These are phyloP conservation scores for Philopedon plagiatum DNA, from an alignment of 2,888 invertebrate genomes.

Conservation along the genomic window DNA sequence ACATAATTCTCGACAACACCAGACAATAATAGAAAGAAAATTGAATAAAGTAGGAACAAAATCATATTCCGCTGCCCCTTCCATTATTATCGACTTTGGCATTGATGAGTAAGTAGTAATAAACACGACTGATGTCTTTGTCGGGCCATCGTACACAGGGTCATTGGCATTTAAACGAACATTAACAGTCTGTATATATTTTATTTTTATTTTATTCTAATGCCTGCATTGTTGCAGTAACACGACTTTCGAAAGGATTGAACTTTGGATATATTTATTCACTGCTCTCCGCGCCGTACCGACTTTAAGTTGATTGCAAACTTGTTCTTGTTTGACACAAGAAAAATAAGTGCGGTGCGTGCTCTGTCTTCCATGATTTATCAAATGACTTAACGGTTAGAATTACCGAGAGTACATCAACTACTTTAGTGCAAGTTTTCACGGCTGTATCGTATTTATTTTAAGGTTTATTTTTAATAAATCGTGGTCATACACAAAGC, in stretches of 20 bases:
- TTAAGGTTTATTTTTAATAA: too few relatives aligned
- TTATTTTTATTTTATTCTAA: conserved; percentile 44
- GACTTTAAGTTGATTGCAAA: background rate
- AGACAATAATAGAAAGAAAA: too few relatives aligned
- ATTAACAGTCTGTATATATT: conserved; percentile 30
- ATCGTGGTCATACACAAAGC: too few relatives aligned
- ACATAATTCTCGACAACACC: too few relatives aligned
- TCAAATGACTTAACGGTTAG: background rate
- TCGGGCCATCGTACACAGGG: background rate
- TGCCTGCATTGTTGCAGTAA: conserved; percentile 39
- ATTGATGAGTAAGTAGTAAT: conserved; percentile 17
- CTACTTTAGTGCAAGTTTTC: too few relatives aligned
- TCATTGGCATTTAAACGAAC: conserved; percentile 41
- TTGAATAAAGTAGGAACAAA: too few relatives aligned
- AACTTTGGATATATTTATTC: conserved; percentile 18
- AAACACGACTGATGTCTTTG: conserved; percentile 30
- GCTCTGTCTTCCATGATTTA: background rate
- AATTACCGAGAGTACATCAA: background rate
- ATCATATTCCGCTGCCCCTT: too few relatives aligned
- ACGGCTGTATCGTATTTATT: too few relatives aligned
- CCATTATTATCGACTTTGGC: background rate
- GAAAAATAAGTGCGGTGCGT: background rate
- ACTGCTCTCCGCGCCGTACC: background rate
- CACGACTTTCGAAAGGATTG: conserved; percentile 43
- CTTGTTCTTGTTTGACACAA: conserved; percentile 3